Evolutionary conservation across 1,140 invertebrate species (phyloP), one percentile per base, ranked within the genome.

Genomic region (Drosophila kurseongensis): DNA sequence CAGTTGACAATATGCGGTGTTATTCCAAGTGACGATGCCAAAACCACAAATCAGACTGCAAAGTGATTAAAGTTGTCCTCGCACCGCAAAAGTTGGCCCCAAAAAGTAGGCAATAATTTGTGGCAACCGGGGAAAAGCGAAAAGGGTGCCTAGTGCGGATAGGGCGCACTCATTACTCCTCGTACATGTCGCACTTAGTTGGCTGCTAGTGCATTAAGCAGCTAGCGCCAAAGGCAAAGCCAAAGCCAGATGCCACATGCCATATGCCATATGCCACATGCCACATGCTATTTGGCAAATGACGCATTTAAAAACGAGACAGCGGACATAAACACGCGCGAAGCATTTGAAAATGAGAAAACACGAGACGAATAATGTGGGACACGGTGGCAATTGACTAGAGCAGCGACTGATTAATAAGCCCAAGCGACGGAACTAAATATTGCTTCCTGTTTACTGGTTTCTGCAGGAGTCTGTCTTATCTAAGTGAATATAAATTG

Each of bases 61-160:
- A 45, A 71, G 67, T 71, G 65, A 71, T 71, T 71, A 71, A 69
- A 69, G 41, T 71, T 71, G 67, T 71, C 65, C 67, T 69, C 32
- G 23, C 35, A 40, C 60, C 54, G 16, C 52, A 60, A 23, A 32
- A 60, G 36, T 23, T 62, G 35, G 18, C 71, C 50, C 71, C 23
- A 56, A 63, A 72, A 75, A 74, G 58, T 56, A 65, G 72, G 51
- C 69, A 63, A 75, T 71, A 56, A 40, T 68, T 68, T 32, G 12
- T 16, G 62, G 1, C 16, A 27, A 51, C 27, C 42, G 4, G 12
- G 41, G 14, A 7, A 7, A n/a, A n/a, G 12, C 0, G 12, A 10
- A 18, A 12, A 12, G 36, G 12, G 35, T 35, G 10, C 2, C 1
- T 10, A 32, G 18, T 27, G 32, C 61, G 29, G 47, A 18, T 18